phyloP scores from a whole-genome alignment of 1,140 invertebrate genomes.

The Vollenhovia emeryi region DNA sequence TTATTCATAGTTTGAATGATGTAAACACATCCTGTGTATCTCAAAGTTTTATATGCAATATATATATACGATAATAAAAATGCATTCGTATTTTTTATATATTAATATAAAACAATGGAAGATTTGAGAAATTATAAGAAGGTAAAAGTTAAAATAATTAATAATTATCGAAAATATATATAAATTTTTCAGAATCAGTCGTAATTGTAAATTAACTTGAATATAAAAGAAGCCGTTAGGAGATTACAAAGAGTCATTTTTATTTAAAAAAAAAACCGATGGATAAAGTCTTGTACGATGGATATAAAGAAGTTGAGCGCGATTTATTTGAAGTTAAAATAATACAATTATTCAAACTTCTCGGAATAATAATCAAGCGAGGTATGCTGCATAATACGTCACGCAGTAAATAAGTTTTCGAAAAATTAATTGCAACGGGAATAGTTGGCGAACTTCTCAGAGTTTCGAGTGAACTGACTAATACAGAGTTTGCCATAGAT shows the following conservation, averaged over 20 bases:
- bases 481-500: slow-evolving; percentile 54
- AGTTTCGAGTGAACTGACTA: slow-evolving; percentile 54
- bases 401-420: slow-evolving; percentile 46
- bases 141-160: not conserved
- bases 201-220: not conserved
- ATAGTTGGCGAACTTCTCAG: slow-evolving; percentile 46
- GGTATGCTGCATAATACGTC: slow-evolving; percentile 4
- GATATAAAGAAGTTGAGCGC: not conserved
- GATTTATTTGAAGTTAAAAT: not conserved
- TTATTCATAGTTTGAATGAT: too few species aligned
- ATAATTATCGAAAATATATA: not conserved
- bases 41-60: not conserved
- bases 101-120: not conserved
- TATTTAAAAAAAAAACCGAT: not conserved
- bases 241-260: not conserved
- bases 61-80: not conserved
- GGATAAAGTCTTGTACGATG: not conserved
- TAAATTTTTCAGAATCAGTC: not conserved
- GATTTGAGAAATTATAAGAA: not conserved
- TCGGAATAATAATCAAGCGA: slow-evolving; percentile 8
- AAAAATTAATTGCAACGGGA: slow-evolving; percentile 57
- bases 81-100: not conserved
- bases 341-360: slow-evolving; percentile 25
- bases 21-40: too few species aligned
- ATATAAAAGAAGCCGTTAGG: not conserved